Percentiles rank a stretch among this genome's conserved stretches.
phyloP scores from a whole-genome alignment of 2,113 vertebrate species.

The Thinocorus orbignyianus region DNA sequence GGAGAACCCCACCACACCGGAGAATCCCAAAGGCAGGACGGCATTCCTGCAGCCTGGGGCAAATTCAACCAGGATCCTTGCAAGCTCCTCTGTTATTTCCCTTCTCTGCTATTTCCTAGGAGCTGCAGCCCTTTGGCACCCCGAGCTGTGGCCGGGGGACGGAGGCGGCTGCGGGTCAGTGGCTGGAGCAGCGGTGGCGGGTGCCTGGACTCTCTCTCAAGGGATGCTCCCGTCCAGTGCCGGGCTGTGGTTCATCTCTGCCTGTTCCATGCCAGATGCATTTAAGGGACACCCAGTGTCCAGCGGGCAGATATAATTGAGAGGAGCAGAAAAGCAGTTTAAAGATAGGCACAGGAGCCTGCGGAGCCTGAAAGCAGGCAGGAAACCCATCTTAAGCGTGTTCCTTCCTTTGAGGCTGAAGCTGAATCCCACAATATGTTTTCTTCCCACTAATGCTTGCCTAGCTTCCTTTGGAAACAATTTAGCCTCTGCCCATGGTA shows the following conservation, averaged over 20 bases:
- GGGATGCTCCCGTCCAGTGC: background rate
- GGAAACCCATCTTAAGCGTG: conserved; percentile 38
- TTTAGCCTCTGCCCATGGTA: conserved; percentile 52
- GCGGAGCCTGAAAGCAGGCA: conserved; percentile 27
- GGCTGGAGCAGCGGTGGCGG: background rate
- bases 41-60: background rate
- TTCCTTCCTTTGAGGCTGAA: conserved; percentile 63
- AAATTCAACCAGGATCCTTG: background rate
- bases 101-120: background rate
- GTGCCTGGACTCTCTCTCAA: background rate
- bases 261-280: background rate
- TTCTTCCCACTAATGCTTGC: conserved; percentile 62
- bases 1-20: too few relatives aligned
- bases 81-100: background rate
- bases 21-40: background rate
- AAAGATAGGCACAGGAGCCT: conserved; percentile 22
- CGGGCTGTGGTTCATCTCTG: background rate
- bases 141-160: background rate
- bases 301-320: background rate
- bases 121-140: background rate
- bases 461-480: conserved; percentile 70
- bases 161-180: fast-evolving
- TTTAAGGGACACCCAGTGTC: background rate
- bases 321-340: conserved; percentile 22
- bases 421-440: conserved; percentile 45